Percentiles rank a stretch among this genome's conserved stretches.
These are phyloP conservation scores for Xanthorhoe spadicearia DNA, from an alignment of 2,888 invertebrate species.

Conservation along the genomic window DNA sequence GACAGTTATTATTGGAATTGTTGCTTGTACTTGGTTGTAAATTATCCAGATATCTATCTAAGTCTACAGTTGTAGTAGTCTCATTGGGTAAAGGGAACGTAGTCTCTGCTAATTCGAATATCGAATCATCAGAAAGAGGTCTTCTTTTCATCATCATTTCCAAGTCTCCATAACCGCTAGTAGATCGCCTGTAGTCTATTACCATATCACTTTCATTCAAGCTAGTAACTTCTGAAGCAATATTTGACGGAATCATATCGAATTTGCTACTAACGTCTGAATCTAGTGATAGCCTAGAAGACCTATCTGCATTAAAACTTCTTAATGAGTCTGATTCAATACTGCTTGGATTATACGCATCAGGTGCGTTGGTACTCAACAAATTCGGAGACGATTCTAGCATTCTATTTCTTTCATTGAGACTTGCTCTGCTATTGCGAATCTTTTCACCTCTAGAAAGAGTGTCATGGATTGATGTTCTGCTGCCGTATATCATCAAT, in stretches of 20 bases:
- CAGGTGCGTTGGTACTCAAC: slow-evolving; percentile 64
- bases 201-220: slow-evolving; percentile 77
- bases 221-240: slow-evolving; percentile 74
- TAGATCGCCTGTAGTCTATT: slow-evolving; percentile 82
- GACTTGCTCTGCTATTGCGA: slow-evolving; percentile 76
- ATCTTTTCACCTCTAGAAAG: slow-evolving; percentile 80
- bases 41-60: slow-evolving; percentile 88
- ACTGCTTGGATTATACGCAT: slow-evolving; percentile 70
- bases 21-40: slow-evolving; percentile 80
- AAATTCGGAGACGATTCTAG: slow-evolving; percentile 58
- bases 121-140: slow-evolving; percentile 90
- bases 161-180: slow-evolving; percentile 74
- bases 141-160: slow-evolving; percentile 88
- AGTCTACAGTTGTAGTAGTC: slow-evolving; percentile 82
- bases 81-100: slow-evolving; percentile 82
- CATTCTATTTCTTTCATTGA: slow-evolving; percentile 67
- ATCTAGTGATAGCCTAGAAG: slow-evolving; percentile 77
- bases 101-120: slow-evolving; percentile 87
- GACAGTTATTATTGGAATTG: slow-evolving; percentile 39
- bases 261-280: slow-evolving; percentile 82
- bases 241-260: slow-evolving; percentile 72
- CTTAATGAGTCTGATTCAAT: slow-evolving; percentile 75
- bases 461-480: slow-evolving; percentile 81
- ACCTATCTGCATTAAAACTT: slow-evolving; percentile 78
- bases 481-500: slow-evolving; percentile 81